Evolutionary conservation across 2,888 invertebrate genomes (phyloP), one percentile per base, ranked within the genome.

Genomic region (Diplolepis rosae): DNA sequence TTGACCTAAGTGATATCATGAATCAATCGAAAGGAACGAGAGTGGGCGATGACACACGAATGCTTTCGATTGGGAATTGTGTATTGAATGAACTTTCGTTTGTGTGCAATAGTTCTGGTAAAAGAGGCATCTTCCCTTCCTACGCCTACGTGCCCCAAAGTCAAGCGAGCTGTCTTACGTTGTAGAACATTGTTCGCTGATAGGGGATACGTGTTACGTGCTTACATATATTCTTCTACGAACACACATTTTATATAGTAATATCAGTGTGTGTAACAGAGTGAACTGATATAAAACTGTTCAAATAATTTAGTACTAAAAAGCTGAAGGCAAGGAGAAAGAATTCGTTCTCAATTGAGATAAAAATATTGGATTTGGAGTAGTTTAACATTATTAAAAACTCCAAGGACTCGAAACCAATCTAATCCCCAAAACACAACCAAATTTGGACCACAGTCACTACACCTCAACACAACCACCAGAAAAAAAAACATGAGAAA

Each of bases 111-210:
- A 39, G 61, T 39, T n/a, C 39, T 61, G 39, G 39, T 22, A 61
- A 56, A 39, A 24, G 61, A 61, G 39, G 61, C 35, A 61, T 61
- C 61, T 61, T 61, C 61, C 35, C 61, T 61, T 39, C 39, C n/a
- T 39, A 35, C 61, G 35, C 61, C 61, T 24, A 61, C 61, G 61
- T 61, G 61, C 18, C 18, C 18, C 18, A 15, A 18, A 45, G 45
- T 18, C 45, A 18, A 45, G 15, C 45, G 45, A 45, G 45, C 18
- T 45, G 9, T 45, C 18, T 18, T 9, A 18, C 18, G 18, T 61
- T 61, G 61, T 61, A 39, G 61, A 61, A 61, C 61, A 61, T 61
- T 39, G 61, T 39, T 35, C 35, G 61, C 32, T 61, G 61, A 61
- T 61, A 61, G 39, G n/a, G 24, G 61, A 61, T 61, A 61, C 61